Evolutionary conservation across 2,797 vertebrate species (phyloP).

Genomic region (Mormyrops attenuatus): DNA sequence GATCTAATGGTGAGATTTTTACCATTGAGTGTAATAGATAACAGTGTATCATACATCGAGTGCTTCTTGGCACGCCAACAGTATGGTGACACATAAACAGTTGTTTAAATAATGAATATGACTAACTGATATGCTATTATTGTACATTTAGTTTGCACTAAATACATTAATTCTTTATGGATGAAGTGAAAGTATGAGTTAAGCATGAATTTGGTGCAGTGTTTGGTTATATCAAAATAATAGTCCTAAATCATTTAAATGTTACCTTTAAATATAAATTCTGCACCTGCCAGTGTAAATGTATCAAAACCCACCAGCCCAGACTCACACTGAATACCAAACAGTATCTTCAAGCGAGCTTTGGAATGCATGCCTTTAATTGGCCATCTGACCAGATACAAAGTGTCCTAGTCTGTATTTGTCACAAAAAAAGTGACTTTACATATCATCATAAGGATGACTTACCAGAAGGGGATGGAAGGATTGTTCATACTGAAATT

Average conservation of each 20-base stretch:
- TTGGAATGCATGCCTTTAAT: background rate
- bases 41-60: background rate
- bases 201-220: background rate
- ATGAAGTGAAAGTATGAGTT: background rate
- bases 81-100: background rate
- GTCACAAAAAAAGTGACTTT: background rate
- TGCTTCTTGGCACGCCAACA: background rate
- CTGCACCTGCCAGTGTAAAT: background rate
- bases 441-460: background rate
- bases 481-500: background rate
- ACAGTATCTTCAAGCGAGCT: background rate
- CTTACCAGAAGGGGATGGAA: background rate
- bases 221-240: background rate
- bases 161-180: background rate
- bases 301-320: conserved; percentile 1
- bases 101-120: background rate
- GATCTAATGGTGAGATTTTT: background rate
- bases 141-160: background rate
- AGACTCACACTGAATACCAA: conserved; percentile 13
- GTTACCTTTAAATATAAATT: background rate
- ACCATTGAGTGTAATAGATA: background rate
- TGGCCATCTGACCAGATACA: background rate
- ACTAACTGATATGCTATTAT: background rate
- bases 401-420: background rate
- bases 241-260: background rate